Conservation (phyloP, 23 tunicate species). For the Clavelina lepadiformis region DNA sequence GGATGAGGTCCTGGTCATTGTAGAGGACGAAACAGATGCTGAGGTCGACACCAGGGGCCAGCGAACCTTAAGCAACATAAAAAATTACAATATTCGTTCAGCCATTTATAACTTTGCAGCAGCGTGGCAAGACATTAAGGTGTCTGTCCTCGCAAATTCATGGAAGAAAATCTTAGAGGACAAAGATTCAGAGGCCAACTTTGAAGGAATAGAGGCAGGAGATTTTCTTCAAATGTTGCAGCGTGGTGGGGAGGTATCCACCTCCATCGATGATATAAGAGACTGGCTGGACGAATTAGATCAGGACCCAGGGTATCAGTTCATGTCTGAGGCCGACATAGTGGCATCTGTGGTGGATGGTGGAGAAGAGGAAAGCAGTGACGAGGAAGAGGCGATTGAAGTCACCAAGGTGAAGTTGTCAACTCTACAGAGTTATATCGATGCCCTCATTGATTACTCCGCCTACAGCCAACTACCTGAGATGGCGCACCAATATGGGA, state of each 20-base stretch:
- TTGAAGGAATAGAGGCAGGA: constrained; percentile 16
- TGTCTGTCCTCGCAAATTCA: constrained; percentile 7
- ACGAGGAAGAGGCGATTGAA: constrained; percentile 26
- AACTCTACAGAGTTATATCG: constrained; percentile 21
- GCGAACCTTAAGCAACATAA: neutral
- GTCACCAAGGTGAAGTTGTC: constrained; percentile 28
- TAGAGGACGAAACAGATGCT: too few species aligned
- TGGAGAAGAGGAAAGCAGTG: constrained; percentile 29
- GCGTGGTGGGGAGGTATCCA: constrained; percentile 37
- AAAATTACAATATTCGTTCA: constrained; percentile 9
- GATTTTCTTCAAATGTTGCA: constrained; percentile 24
- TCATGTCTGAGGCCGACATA: constrained; percentile 20
- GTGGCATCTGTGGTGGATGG: constrained; percentile 34
- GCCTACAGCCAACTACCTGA: constrained; percentile 23
- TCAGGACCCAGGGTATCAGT: constrained; percentile 25
- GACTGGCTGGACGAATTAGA: constrained; percentile 23
- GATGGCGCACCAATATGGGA: constrained; percentile 24
- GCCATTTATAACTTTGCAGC: constrained; percentile 11
- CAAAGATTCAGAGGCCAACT: constrained; percentile 7
- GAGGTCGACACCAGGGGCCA: constrained; percentile 3
- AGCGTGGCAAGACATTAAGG: constrained; percentile 7
- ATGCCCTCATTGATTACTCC: constrained; percentile 27
- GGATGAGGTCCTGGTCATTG: too few species aligned
- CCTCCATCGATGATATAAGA: constrained; percentile 27
- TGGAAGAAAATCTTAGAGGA: constrained; percentile 18